phyloP scores from a whole-genome alignment of 2,888 invertebrate genomes.

The Diogma glabrata region DNA sequence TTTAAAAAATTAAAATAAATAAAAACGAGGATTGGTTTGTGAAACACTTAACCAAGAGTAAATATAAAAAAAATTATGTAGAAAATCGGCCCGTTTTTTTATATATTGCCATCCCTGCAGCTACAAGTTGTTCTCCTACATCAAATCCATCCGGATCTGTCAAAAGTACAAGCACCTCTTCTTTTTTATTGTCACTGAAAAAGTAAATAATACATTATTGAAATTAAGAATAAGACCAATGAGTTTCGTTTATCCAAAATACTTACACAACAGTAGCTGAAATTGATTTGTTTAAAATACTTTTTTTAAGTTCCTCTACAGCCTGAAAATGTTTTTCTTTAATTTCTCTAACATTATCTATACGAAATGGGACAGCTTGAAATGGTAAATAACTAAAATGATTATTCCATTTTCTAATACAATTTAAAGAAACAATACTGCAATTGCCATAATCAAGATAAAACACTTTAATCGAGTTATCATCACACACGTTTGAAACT shows the following conservation, averaged over 20 bases:
- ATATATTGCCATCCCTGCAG: neutral
- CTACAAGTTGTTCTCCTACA: neutral
- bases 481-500: constrained; percentile 18
- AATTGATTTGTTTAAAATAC: constrained; percentile 8
- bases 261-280: constrained; percentile 2
- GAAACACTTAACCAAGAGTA: too few species aligned
- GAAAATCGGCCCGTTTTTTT: too few species aligned
- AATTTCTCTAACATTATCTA: constrained; percentile 14
- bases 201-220: neutral
- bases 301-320: neutral
- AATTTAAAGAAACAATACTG: constrained; percentile 22
- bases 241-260: neutral
- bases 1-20: too few species aligned
- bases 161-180: neutral
- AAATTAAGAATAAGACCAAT: too few species aligned
- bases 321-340: neutral
- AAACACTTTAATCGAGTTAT: constrained; percentile 21
- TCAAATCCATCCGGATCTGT: neutral
- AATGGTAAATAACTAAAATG: constrained; percentile 24
- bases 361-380: constrained; percentile 26
- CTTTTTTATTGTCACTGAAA: neutral
- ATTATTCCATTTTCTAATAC: constrained; percentile 25
- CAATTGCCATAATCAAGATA: constrained; percentile 33
- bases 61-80: too few species aligned
- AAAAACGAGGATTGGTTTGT: too few species aligned